Evolutionary conservation across 2,797 vertebrate species (phyloP), one percentile per base, ranked within the genome.

Genomic region (Sebastes baramenuke): DNA sequence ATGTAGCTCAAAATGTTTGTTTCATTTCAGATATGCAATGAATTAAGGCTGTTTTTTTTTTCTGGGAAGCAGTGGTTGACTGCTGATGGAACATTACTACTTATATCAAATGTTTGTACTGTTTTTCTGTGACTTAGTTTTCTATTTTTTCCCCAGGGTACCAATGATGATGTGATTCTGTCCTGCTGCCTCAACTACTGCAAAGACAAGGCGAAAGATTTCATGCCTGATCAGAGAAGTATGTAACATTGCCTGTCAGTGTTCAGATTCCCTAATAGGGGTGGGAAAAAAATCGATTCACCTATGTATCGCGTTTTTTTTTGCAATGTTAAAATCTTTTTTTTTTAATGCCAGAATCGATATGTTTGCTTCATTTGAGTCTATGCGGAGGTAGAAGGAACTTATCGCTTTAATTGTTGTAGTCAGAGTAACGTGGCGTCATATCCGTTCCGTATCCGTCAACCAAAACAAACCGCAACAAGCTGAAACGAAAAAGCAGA

Each of bases 131-230:
- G 4, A 52, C 24, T 61, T 18, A 5, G 7, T 73, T 58, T 82
- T 73, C 16, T 72, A 1, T 80, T 91, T 24, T 84, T 83, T 83
- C 82, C 84, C 32, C 92, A 99, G 99, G 99, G 99, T n/a, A 99
- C 97, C 94, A 99, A 99, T 0, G 99, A 99, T 6, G 99, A 99
- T 87, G 92, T 99, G 84, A 99, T 99, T 91, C 95, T 99, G 72
- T 99, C 98, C 66, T 99, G 98, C 91, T 99, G 99, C 91, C 97
- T 99, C 74, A 97, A 99, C 93, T 99, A 99, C 91, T 99, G 99
- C 96, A 98, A 98, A 89, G 99, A 99, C 95, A 98, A 98, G 87
- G 97, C 98, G 30, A 99, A 99, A 92, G 97, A 99, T 84, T 98
- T 98, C 92, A 98, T 98, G 97, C 97, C 98, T 62, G 92, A 95